A percentile compares a stretch with the other conserved stretches of the same genome.
Conservation (phyloP, 2,113 vertebrate genomes). For the Chamaetylas fuelleborni region DNA sequence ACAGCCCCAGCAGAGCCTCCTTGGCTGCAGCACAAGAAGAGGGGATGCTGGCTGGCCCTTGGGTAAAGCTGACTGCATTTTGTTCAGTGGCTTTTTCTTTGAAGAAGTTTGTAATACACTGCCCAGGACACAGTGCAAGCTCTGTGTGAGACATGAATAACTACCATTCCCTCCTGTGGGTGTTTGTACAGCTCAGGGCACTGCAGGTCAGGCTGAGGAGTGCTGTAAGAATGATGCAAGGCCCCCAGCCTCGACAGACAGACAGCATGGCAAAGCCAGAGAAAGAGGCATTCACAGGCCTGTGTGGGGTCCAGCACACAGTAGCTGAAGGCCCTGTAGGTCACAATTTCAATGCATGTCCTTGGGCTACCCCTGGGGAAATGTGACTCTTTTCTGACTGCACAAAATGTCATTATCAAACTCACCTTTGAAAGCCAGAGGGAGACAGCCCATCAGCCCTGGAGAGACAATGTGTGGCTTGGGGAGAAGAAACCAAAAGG, state of each 20-base stretch:
- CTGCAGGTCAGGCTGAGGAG: conserved; percentile 19
- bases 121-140: conserved; percentile 29
- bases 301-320: conserved; percentile 11
- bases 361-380: not conserved
- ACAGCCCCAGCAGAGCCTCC: not conserved
- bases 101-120: not conserved
- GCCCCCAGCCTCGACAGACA: not conserved
- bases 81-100: conserved; percentile 14
- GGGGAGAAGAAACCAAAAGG: not conserved
- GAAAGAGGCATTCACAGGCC: conserved; percentile 44
- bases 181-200: conserved; percentile 37
- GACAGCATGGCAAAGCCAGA: not conserved
- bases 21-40: not conserved
- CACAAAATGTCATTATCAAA: not conserved
- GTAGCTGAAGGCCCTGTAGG: not conserved
- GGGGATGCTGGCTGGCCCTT: conserved; percentile 17
- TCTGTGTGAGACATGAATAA: conserved; percentile 40
- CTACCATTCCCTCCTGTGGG: conserved; percentile 15
- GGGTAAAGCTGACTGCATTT: not conserved
- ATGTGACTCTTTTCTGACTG: not conserved
- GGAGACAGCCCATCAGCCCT: not conserved
- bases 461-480: not conserved
- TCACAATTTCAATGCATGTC: not conserved
- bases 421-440: not conserved
- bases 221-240: conserved; percentile 36